Percentiles rank a stretch among this genome's conserved stretches.
phyloP scores from a whole-genome alignment of 1,140 invertebrate species.

The Lucilia sericata region DNA sequence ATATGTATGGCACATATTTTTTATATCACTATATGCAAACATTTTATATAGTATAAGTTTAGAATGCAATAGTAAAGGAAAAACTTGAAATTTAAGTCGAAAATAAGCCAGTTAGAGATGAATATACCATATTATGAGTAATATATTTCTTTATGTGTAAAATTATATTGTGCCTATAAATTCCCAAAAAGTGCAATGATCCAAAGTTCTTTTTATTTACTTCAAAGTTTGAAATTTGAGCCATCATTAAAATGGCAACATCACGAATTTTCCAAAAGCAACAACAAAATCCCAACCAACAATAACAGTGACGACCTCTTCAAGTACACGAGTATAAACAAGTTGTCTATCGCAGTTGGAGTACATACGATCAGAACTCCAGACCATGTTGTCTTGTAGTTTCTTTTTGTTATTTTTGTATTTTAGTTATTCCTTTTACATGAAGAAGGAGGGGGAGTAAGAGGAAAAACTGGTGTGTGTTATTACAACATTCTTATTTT shows the following conservation, averaged over 20 bases:
- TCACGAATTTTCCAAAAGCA: conserved; percentile 20
- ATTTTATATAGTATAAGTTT: too few species aligned
- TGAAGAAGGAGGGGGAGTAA: background rate
- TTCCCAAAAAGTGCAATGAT: background rate
- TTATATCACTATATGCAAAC: too few species aligned
- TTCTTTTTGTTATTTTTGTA: background rate
- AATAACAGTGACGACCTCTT: conserved; percentile 11
- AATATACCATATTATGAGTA: too few species aligned
- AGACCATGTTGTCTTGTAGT: background rate
- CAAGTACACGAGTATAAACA: conserved; percentile 1
- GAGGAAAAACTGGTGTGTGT: background rate
- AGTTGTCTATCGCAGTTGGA: background rate
- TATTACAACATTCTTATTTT: conserved; percentile 27
- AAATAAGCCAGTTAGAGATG: too few species aligned
- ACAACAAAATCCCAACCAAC: background rate
- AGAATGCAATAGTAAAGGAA: too few species aligned
- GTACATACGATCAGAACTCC: too few species aligned
- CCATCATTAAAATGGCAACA: conserved; percentile 23
- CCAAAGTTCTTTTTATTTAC: background rate
- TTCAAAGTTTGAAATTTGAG: background rate
- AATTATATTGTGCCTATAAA: background rate
- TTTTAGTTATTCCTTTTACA: background rate
- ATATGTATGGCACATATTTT: too few species aligned
- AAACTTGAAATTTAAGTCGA: too few species aligned
- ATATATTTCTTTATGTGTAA: background rate